These are phyloP conservation scores for Polyergus mexicanus DNA, from an alignment of 1,140 invertebrate genomes.

Conservation along the genomic window DNA sequence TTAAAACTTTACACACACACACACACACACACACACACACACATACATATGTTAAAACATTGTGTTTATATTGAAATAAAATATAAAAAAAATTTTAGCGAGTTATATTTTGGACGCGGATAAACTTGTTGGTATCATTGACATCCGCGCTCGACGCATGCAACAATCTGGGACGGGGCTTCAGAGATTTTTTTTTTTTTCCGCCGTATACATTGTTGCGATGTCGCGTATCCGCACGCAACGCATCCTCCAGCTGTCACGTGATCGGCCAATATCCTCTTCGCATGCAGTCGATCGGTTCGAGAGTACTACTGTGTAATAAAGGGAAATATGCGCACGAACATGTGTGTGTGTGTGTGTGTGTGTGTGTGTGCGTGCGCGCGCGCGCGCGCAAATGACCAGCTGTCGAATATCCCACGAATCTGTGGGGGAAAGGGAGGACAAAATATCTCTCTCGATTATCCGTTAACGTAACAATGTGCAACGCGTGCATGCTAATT, in stretches of 20 bases:
- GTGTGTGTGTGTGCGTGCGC: too few species aligned
- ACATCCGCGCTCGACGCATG: not conserved
- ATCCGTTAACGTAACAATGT: conserved; percentile 24
- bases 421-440: not conserved
- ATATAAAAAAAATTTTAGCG: not conserved
- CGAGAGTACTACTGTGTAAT: not conserved
- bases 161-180: not conserved
- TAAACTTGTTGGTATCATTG: conserved; percentile 4
- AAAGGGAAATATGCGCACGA: not conserved
- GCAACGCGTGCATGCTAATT: conserved; percentile 10
- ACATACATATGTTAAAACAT: not conserved
- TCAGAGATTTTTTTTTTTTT: not conserved
- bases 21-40: too few species aligned
- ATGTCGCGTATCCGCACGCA: conserved; percentile 23
- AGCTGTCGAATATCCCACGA: conserved; percentile 58
- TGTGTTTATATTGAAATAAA: not conserved
- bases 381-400: not conserved
- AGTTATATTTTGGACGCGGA: not conserved
- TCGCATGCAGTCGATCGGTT: conserved; percentile 20
- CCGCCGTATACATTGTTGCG: conserved; percentile 43
- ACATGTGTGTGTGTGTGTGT: not conserved
- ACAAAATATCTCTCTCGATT: conserved; percentile 32
- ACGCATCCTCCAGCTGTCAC: conserved; percentile 65
- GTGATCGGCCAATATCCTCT: conserved; percentile 62
- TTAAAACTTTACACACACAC: too few species aligned